Evolutionary conservation across 2,888 invertebrate species (phyloP).

Genomic region (Podabrus alpinus): DNA sequence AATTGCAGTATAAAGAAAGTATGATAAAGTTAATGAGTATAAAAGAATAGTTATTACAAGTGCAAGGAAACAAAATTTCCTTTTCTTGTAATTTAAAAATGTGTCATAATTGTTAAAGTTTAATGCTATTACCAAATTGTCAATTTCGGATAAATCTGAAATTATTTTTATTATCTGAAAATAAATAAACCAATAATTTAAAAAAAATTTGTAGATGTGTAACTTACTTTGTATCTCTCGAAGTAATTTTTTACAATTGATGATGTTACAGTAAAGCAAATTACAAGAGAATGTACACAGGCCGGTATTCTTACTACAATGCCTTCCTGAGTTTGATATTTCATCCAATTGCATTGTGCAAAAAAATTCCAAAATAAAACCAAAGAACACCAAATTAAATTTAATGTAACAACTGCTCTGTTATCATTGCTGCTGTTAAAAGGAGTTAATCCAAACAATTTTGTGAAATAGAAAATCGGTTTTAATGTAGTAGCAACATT

Average conservation of each 20-base stretch:
- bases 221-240: not conserved
- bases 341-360: not conserved
- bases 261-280: not conserved
- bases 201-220: not conserved
- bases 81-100: not conserved
- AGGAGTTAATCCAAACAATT: not conserved
- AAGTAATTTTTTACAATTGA: not conserved
- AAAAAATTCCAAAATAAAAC: not conserved
- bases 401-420: not conserved
- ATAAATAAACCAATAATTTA: not conserved
- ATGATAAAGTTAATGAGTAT: not conserved
- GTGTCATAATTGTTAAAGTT: not conserved
- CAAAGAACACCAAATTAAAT: not conserved
- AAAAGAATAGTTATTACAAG: not conserved
- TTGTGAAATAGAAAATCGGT: not conserved
- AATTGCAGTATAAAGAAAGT: not conserved
- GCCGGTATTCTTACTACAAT: not conserved
- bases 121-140: not conserved
- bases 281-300: not conserved
- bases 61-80: not conserved
- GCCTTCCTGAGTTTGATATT: not conserved
- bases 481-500: not conserved
- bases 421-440: not conserved
- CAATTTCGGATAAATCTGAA: not conserved
- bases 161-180: not conserved